phyloP scores from a whole-genome alignment of 2,797 vertebrate species.

The Enoplosus armatus region DNA sequence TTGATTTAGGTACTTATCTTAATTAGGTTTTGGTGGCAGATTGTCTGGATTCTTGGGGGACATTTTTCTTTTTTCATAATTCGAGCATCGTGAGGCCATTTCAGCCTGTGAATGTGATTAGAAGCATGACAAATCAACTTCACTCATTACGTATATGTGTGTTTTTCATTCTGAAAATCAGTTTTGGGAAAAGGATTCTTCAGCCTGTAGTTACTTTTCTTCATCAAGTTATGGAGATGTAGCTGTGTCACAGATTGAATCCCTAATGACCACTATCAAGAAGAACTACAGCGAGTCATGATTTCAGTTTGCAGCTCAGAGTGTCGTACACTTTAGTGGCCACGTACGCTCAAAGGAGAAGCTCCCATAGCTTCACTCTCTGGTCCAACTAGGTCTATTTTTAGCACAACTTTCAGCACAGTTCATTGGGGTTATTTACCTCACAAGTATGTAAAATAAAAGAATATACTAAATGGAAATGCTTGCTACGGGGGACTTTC shows the following conservation, averaged over 20 bases:
- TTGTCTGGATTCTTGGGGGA: background rate
- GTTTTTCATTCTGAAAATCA: background rate
- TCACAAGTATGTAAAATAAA: background rate
- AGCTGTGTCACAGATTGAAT: background rate
- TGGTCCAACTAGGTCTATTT: background rate
- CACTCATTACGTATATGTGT: background rate
- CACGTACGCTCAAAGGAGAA: background rate
- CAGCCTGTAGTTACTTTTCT: background rate
- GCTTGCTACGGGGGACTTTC: background rate
- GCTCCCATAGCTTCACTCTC: background rate
- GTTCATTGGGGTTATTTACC: background rate
- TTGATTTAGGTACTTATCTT: conserved; percentile 18
- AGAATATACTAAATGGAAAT: background rate
- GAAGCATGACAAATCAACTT: background rate
- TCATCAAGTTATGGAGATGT: background rate
- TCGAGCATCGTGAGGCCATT: background rate
- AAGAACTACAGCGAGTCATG: background rate
- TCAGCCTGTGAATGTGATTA: background rate
- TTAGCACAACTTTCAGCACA: background rate
- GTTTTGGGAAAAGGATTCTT: background rate
- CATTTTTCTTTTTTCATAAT: background rate
- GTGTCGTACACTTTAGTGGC: background rate
- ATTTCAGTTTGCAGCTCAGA: conserved; percentile 3
- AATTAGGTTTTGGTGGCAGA: conserved; percentile 22
- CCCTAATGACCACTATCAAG: background rate